Percentiles rank a stretch among this genome's conserved stretches.
Conservation (phyloP, 2,888 invertebrate genomes). For the Ectobius pallidus region DNA sequence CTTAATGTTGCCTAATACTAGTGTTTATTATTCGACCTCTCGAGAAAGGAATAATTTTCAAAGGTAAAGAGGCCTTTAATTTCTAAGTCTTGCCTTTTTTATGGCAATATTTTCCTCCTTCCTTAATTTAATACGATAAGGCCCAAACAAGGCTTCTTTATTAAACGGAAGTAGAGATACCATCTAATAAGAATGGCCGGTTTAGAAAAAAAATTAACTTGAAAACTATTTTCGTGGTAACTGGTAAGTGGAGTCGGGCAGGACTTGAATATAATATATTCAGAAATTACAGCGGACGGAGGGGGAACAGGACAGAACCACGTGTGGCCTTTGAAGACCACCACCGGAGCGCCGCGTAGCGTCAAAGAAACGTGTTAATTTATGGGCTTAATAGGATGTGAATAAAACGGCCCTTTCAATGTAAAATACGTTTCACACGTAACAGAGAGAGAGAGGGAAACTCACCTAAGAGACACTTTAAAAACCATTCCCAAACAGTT, state of each 20-base stretch:
- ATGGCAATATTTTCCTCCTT: background rate
- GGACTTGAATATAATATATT: background rate
- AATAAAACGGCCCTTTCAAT: constrained; percentile 1
- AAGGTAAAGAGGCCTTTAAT: background rate
- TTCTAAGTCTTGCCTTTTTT: background rate
- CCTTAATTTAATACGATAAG: background rate
- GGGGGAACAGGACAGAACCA: background rate
- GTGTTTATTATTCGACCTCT: background rate
- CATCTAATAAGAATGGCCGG: background rate
- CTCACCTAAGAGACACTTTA: too few species aligned
- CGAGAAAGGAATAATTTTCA: background rate
- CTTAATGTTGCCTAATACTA: background rate
- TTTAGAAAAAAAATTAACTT: background rate
- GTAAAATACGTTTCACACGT: constrained; percentile 11
- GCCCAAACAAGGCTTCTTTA: background rate
- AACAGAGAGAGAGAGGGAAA: background rate
- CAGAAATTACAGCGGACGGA: background rate
- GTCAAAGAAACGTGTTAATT: constrained; percentile 30
- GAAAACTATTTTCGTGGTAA: constrained; percentile 1
- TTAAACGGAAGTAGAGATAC: constrained; percentile 11
- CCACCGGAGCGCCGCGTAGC: constrained; percentile 5
- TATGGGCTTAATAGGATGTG: constrained; percentile 18
- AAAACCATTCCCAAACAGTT: too few species aligned
- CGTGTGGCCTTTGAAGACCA: constrained; percentile 20
- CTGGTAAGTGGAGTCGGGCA: background rate